A percentile compares a stretch with the other conserved stretches of the same genome.
These are phyloP conservation scores for Euglossa dilemma DNA, from an alignment of 1,140 invertebrate species.

Conservation along the genomic window DNA sequence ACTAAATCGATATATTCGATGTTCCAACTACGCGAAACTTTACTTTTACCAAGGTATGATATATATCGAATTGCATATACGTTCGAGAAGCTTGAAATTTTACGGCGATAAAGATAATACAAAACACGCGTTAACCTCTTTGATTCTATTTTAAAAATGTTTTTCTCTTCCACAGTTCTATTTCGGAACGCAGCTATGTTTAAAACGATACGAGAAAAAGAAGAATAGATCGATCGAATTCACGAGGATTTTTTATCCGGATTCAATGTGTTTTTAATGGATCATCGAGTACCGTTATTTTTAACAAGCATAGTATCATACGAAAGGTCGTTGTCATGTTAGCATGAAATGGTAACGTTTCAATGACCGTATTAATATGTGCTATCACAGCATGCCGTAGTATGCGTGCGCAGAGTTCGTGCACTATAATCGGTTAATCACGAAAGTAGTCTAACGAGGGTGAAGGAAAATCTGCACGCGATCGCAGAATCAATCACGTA, in stretches of 20 bases:
- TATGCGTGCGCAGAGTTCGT: background rate
- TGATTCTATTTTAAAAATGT: background rate
- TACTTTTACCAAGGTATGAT: no score
- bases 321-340: background rate
- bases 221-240: background rate
- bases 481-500: background rate
- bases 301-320: background rate
- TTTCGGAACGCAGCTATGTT: no score
- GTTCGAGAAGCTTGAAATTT: no score
- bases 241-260: background rate
- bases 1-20: no score
- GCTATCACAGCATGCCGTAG: background rate
- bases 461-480: constrained; percentile 11
- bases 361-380: background rate
- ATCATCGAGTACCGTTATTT: background rate
- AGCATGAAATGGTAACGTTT: background rate
- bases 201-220: background rate
- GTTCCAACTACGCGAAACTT: no score
- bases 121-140: background rate
- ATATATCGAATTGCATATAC: no score
- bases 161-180: background rate
- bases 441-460: background rate
- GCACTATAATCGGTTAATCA: constrained; percentile 19
- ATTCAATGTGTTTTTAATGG: background rate
- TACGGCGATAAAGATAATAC: no score